Conservation (phyloP, 2,113 vertebrate species). For the Otis tarda region DNA sequence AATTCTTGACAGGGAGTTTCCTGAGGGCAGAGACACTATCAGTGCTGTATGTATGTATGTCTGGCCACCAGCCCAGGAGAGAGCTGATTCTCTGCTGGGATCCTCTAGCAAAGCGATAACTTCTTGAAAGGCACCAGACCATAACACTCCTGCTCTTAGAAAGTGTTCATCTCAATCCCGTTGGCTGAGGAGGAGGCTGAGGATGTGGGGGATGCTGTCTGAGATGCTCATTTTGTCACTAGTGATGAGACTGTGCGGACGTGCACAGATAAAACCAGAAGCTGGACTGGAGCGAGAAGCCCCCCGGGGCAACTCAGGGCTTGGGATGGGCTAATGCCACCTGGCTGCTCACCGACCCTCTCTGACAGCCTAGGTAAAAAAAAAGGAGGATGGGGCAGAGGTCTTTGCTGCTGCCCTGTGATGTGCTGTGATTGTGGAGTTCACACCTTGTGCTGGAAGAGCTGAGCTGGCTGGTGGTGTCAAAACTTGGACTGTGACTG, state of each 20-base stretch:
- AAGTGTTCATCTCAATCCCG: background rate
- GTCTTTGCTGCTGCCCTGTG: background rate
- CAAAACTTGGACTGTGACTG: rapidly evolving
- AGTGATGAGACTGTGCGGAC: rapidly evolving
- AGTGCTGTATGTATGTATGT: background rate
- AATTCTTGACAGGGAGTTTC: background rate
- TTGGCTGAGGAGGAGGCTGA: background rate
- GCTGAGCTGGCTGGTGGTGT: background rate
- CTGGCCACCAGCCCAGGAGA: background rate
- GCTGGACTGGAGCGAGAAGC: background rate
- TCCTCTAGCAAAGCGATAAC: background rate
- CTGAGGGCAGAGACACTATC: background rate
- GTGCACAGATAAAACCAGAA: rapidly evolving
- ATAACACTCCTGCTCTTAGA: background rate
- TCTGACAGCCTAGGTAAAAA: background rate
- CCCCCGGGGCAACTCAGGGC: background rate
- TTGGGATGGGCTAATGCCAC: background rate
- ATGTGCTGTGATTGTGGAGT: background rate
- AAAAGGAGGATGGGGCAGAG: rapidly evolving
- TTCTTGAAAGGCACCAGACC: background rate
- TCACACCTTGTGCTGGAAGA: background rate
- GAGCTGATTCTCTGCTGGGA: background rate
- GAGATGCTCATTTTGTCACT: background rate
- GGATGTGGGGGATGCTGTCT: background rate
- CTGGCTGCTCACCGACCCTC: background rate